phyloP scores from a whole-genome alignment of 92 coral and sea anemone genomes.

The Epizoanthus stellaris region DNA sequence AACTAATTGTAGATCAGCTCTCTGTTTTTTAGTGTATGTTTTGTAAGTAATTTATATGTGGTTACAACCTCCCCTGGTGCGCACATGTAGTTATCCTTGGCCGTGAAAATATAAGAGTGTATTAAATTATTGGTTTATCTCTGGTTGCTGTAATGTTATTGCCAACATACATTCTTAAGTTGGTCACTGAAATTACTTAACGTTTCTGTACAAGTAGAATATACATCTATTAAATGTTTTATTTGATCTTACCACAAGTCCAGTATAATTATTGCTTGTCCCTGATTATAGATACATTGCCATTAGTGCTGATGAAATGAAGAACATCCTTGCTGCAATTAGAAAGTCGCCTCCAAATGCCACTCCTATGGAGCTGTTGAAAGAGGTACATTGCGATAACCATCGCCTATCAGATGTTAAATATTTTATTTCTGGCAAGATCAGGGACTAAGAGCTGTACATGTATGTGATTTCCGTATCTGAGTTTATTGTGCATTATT shows the following conservation, averaged over 20 bases:
- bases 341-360: slow-evolving; percentile 43
- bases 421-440: too few relatives aligned
- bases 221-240: slow-evolving; percentile 4
- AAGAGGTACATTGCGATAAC: slow-evolving; percentile 28
- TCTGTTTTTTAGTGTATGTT: too few relatives aligned
- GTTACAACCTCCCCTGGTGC: too few relatives aligned
- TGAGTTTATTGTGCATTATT: background rate
- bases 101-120: too few relatives aligned
- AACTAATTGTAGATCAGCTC: too few relatives aligned
- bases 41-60: too few relatives aligned
- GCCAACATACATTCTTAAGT: background rate
- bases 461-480: background rate
- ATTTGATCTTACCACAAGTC: slow-evolving; percentile 3
- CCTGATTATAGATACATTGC: slow-evolving; percentile 47
- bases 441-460: background rate
- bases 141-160: background rate
- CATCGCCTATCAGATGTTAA: background rate
- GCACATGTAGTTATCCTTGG: too few relatives aligned
- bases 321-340: slow-evolving; percentile 49
- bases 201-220: slow-evolving; percentile 9
- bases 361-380: slow-evolving; percentile 45
- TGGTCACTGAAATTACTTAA: slow-evolving; percentile 5
- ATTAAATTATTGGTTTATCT: background rate
- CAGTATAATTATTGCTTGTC: background rate
- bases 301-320: slow-evolving; percentile 61